Evolutionary conservation across 2,888 invertebrate species (phyloP).

Genomic region (Malthinus flaveolus): DNA sequence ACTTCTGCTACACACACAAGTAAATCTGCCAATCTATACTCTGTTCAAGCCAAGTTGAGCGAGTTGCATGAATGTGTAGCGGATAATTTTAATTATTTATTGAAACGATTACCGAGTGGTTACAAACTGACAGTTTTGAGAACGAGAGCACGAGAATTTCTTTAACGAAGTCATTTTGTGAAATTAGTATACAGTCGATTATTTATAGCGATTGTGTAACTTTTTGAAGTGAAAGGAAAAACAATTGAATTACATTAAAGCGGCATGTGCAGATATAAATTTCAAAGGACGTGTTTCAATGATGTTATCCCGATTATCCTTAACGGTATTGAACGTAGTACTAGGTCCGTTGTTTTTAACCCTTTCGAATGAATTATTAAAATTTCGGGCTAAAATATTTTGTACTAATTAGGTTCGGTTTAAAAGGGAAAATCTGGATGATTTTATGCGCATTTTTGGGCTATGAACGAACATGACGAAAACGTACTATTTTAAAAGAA

Average conservation of each 20-base stretch:
- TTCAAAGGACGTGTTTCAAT: slow-evolving; percentile 5
- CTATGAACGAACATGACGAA: no score
- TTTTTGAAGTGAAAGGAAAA: slow-evolving; percentile 6
- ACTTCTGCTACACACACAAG: no score
- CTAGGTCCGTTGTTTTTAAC: no score
- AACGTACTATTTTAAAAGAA: slow-evolving; percentile 2
- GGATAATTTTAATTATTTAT: background rate
- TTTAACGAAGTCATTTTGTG: no score
- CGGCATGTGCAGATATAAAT: slow-evolving; percentile 1
- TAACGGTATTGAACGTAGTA: slow-evolving; percentile 1
- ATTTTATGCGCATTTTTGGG: no score
- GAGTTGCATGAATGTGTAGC: background rate
- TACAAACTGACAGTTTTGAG: no score
- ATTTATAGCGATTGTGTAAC: background rate
- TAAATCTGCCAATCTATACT: no score
- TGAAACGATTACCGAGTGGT: no score
- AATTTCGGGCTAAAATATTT: no score
- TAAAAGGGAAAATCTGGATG: background rate
- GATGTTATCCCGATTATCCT: slow-evolving; percentile 5
- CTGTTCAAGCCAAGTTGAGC: no score
- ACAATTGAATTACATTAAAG: slow-evolving; percentile 1
- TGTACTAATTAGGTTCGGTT: background rate
- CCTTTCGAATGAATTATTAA: no score
- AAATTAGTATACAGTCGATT: background rate
- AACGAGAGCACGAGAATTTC: no score